Evolutionary conservation across 2,797 vertebrate species (phyloP).

Genomic region (Ibycter americanus): DNA sequence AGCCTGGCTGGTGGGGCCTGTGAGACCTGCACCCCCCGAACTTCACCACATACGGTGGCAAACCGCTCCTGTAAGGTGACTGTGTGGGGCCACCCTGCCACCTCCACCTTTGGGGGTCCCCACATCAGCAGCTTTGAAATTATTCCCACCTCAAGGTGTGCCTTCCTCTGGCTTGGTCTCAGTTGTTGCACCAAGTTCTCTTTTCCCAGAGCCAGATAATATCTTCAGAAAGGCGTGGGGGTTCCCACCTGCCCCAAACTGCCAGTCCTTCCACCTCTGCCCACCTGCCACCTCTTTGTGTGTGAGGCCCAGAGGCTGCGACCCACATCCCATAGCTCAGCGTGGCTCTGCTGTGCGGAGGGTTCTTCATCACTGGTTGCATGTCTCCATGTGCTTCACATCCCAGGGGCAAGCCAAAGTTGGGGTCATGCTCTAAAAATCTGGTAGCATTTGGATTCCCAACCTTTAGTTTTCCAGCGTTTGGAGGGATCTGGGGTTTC

Average conservation of each 20-base stretch:
- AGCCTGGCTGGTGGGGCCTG: background rate
- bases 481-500: background rate
- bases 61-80: background rate
- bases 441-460: background rate
- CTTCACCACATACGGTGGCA: accelerated
- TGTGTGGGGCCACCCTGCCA: background rate
- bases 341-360: accelerated
- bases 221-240: background rate
- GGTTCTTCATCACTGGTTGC: background rate
- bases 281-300: accelerated
- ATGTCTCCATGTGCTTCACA: background rate
- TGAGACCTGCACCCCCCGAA: background rate
- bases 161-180: background rate
- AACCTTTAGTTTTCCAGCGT: background rate
- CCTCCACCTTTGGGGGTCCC: background rate
- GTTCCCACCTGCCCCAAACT: background rate
- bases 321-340: background rate
- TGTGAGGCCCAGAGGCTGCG: background rate
- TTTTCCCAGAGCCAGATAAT: background rate
- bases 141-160: background rate
- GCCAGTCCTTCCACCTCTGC: background rate
- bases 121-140: background rate
- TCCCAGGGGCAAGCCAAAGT: background rate
- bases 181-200: background rate
- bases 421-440: background rate